Evolutionary conservation across 2,888 invertebrate species (phyloP).

Genomic region (Euproctis similis): DNA sequence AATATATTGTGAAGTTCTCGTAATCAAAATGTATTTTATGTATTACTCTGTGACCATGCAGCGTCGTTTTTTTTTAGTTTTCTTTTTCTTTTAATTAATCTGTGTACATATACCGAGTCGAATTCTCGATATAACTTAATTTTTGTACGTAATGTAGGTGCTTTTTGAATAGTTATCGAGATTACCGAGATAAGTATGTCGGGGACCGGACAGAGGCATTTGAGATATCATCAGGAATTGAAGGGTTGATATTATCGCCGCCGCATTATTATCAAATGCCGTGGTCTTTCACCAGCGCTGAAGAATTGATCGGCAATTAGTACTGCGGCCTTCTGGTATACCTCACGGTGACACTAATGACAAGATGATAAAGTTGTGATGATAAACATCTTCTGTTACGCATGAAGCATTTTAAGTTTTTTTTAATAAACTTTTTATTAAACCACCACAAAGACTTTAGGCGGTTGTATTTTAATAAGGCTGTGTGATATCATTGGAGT

Average conservation of each 20-base stretch:
- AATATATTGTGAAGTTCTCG: no score
- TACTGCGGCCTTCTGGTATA: conserved; percentile 25
- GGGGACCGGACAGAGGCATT: conserved; percentile 30
- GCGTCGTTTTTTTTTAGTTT: conserved; percentile 23
- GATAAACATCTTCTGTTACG: no score
- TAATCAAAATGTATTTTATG: conserved; percentile 24
- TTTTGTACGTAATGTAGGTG: conserved; percentile 45
- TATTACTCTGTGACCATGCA: conserved; percentile 32
- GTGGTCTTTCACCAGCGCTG: conserved; percentile 38
- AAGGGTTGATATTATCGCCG: conserved; percentile 38
- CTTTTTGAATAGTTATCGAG: conserved; percentile 36
- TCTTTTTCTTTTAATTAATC: conserved; percentile 48
- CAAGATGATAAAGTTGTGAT: no score
- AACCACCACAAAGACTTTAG: no score
- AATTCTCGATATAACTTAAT: conserved; percentile 44
- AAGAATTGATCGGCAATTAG: conserved; percentile 53
- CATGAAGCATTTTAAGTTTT: no score
- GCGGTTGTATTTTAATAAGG: no score
- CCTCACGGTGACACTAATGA: no score
- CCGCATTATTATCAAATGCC: no score
- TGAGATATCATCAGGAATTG: conserved; percentile 43
- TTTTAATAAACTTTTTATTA: no score
- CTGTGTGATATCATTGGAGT: no score
- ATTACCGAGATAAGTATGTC: conserved; percentile 41
- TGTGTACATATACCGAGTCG: conserved; percentile 24